These are phyloP conservation scores for Medauroidea extradentata DNA, from an alignment of 1,140 invertebrate genomes.

Conservation along the genomic window DNA sequence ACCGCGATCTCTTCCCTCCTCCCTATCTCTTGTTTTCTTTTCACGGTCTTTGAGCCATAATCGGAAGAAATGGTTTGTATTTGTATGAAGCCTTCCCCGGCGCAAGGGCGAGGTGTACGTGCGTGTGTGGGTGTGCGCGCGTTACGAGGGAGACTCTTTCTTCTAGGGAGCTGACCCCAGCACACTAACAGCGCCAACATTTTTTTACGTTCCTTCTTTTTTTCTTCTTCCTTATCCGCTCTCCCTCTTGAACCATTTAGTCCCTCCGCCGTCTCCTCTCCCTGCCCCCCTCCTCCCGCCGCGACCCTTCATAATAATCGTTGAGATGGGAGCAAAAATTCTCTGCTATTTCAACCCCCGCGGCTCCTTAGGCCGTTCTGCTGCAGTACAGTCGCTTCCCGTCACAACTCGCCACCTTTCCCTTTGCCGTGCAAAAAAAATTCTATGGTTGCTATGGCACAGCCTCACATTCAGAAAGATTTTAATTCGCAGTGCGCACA, in stretches of 20 bases:
- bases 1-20: no score
- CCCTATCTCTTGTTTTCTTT: neutral
- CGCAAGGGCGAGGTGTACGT: no score
- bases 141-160: neutral
- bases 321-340: conserved; percentile 13
- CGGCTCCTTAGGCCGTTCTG: no score
- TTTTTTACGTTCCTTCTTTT: conserved; percentile 9
- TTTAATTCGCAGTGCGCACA: no score
- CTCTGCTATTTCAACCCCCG: conserved; percentile 12
- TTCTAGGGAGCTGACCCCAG: conserved; percentile 10
- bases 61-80: conserved; percentile 7
- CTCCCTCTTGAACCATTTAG: conserved; percentile 10
- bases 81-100: neutral
- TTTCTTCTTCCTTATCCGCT: neutral
- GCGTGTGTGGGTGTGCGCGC: no score
- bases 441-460: no score
- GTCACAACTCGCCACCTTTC: no score
- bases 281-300: no score
- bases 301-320: conserved; percentile 11
- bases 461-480: no score
- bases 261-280: neutral
- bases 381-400: no score
- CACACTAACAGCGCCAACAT: neutral
- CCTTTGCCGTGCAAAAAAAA: no score
- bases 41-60: neutral